Evolutionary conservation across 2,113 vertebrate species (phyloP).

Genomic region (Fulica atra): DNA sequence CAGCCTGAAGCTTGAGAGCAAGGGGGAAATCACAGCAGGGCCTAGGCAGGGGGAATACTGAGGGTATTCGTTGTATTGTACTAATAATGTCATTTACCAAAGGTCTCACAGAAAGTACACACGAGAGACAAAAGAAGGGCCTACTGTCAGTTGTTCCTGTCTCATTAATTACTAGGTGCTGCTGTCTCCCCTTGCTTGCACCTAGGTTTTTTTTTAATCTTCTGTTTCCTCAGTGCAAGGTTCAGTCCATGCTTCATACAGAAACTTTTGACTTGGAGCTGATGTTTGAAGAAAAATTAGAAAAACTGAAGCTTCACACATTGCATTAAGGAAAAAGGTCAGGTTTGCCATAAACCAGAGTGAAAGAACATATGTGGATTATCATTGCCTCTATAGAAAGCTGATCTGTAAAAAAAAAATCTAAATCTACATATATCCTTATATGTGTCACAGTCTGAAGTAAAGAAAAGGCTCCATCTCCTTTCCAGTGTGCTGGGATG

Average conservation of each 20-base stretch:
- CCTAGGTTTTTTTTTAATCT: not conserved
- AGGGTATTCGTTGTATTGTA: not conserved
- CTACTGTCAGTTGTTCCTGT: not conserved
- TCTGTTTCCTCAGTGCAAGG: not conserved
- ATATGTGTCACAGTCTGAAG: not conserved
- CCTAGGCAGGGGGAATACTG: not conserved
- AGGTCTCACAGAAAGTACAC: not conserved
- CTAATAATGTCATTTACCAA: not conserved
- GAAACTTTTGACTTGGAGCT: not conserved
- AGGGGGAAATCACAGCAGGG: not conserved
- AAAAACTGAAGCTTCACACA: not conserved
- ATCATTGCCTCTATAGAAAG: not conserved
- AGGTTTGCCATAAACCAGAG: not conserved
- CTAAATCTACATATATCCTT: not conserved
- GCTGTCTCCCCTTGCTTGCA: not conserved
- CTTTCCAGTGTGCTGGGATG: accelerated
- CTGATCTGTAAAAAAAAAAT: not conserved
- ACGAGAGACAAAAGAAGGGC: not conserved
- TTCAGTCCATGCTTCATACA: not conserved
- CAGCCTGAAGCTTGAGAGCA: not conserved
- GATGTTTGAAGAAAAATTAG: not conserved
- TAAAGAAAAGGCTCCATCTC: not conserved
- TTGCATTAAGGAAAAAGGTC: not conserved
- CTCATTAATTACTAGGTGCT: not conserved
- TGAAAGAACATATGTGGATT: not conserved